These are phyloP conservation scores for Yponomeuta cagnagella DNA, from an alignment of 2,888 invertebrate species.

Conservation along the genomic window DNA sequence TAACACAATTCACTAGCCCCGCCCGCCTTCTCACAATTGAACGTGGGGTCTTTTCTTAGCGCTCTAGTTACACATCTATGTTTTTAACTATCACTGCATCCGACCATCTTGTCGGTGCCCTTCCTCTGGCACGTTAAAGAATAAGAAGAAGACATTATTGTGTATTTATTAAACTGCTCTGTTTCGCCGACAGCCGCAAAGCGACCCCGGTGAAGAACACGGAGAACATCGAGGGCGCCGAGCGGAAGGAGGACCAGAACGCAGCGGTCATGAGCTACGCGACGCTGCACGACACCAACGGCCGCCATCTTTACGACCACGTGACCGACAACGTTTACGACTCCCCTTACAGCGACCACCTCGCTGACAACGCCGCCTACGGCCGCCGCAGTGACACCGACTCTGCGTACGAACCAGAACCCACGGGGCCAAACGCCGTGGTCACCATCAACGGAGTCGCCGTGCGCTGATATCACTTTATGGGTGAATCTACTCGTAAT, in stretches of 20 bases:
- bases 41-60: too few species aligned
- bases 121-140: too few species aligned
- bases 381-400: slow-evolving; percentile 64
- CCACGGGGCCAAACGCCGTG: slow-evolving; percentile 74
- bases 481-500: too few species aligned
- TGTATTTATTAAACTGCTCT: slow-evolving; percentile 16
- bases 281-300: slow-evolving; percentile 82
- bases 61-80: too few species aligned
- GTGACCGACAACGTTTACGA: slow-evolving; percentile 84
- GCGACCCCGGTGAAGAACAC: slow-evolving; percentile 91
- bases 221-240: slow-evolving; percentile 90
- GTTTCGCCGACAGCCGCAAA: slow-evolving; percentile 78
- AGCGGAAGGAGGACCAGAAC: slow-evolving; percentile 89
- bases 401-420: slow-evolving; percentile 80
- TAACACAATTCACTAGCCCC: too few species aligned
- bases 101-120: too few species aligned
- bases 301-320: slow-evolving; percentile 68
- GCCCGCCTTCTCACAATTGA: too few species aligned
- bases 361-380: slow-evolving; percentile 64
- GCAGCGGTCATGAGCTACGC: slow-evolving; percentile 94
- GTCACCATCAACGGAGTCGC: slow-evolving; percentile 94
- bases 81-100: too few species aligned
- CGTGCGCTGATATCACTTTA: slow-evolving; percentile 74
- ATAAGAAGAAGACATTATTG: too few species aligned
- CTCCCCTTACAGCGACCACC: slow-evolving; percentile 81